These are phyloP conservation scores for Daubentonia madagascariensis DNA, from an alignment of 2,113 vertebrate genomes.

Conservation along the genomic window DNA sequence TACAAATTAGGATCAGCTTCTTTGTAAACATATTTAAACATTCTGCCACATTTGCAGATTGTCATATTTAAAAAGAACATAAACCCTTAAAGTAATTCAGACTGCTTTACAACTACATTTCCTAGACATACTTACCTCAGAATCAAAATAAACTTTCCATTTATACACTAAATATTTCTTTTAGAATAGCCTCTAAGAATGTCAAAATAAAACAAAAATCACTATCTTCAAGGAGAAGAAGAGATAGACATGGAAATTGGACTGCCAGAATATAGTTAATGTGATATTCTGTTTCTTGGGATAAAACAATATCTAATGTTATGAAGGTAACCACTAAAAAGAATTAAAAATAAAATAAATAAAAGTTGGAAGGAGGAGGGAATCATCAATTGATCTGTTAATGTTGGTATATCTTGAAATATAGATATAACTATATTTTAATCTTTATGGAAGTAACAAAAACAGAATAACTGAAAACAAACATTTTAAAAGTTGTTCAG, in stretches of 20 bases:
- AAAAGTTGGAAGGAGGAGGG: not conserved
- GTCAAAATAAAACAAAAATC: not conserved
- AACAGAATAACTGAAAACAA: constrained; percentile 11
- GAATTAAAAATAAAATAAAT: not conserved
- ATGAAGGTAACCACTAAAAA: not conserved
- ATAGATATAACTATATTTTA: not conserved
- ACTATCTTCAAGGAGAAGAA: not conserved
- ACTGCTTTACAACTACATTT: not conserved
- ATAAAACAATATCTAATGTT: not conserved
- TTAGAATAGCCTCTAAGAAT: not conserved
- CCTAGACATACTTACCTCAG: not conserved
- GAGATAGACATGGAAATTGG: not conserved
- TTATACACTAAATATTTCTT: constrained; percentile 8
- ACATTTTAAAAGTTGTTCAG: not conserved
- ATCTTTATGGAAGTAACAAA: constrained; percentile 22
- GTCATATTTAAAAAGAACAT: not conserved
- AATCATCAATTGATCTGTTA: not conserved
- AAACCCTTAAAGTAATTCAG: not conserved
- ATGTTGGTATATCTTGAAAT: not conserved
- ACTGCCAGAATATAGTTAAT: not conserved
- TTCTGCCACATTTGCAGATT: not conserved
- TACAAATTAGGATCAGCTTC: not conserved
- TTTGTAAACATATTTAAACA: not conserved
- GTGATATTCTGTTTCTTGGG: not conserved
- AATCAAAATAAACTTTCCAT: not conserved